phyloP scores from a whole-genome alignment of 2,888 invertebrate genomes.

The Eubasilissa splendida region DNA sequence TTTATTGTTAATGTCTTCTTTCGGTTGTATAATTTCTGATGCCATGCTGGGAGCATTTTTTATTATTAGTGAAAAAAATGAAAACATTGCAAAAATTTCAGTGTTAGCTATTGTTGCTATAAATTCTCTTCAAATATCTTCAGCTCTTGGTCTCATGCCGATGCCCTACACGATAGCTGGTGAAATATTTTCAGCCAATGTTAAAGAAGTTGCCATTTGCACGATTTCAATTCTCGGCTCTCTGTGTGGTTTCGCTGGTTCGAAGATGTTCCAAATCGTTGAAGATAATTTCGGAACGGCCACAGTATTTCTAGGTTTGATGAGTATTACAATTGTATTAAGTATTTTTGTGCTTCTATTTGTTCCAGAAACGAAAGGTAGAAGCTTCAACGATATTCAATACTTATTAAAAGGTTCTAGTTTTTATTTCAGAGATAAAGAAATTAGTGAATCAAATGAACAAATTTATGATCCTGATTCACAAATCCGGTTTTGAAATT shows the following conservation, averaged over 20 bases:
- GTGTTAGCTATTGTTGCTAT: constrained; percentile 68
- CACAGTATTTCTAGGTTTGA: constrained; percentile 70
- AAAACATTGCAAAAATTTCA: constrained; percentile 63
- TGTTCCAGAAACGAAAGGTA: constrained; percentile 74
- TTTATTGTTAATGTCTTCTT: constrained; percentile 66
- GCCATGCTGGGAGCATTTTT: constrained; percentile 65
- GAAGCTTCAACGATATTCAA: constrained; percentile 72
- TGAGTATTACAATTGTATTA: constrained; percentile 66
- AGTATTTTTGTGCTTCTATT: constrained; percentile 67
- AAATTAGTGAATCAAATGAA: constrained; percentile 12
- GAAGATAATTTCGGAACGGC: constrained; percentile 68
- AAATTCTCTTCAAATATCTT: constrained; percentile 62
- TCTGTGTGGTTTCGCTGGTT: constrained; percentile 67
- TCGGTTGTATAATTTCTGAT: constrained; percentile 63
- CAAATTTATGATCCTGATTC: constrained; percentile 28
- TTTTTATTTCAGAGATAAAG: background rate
- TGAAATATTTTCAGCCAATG: constrained; percentile 73
- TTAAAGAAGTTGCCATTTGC: constrained; percentile 72
- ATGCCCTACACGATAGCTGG: constrained; percentile 69
- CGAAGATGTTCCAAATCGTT: constrained; percentile 70
- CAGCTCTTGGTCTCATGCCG: constrained; percentile 68
- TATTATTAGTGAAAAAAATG: constrained; percentile 62
- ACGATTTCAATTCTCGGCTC: constrained; percentile 68
- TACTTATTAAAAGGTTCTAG: constrained; percentile 66
- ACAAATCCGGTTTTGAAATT: background rate